phyloP scores from a whole-genome alignment of 2,888 invertebrate species.

The Urechis unicinctus region DNA sequence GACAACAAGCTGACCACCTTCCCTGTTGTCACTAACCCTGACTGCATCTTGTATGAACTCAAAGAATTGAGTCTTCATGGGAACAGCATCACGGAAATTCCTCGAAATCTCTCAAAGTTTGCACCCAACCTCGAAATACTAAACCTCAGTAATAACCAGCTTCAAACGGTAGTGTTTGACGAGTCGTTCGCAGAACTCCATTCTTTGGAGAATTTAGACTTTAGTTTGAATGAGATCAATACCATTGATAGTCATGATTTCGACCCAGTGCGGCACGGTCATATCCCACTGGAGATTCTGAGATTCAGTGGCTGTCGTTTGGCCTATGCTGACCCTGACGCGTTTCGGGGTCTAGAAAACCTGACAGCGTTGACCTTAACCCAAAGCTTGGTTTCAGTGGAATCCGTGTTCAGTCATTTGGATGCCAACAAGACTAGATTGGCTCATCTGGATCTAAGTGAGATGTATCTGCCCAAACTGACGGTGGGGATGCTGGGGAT shows the following conservation, averaged over 20 bases:
- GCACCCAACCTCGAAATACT: conserved; percentile 20
- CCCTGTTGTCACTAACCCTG: not conserved
- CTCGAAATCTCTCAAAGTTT: conserved; percentile 16
- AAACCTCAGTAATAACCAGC: conserved; percentile 18
- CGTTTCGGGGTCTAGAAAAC: conserved; percentile 14
- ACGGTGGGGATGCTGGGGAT: conserved; percentile 11
- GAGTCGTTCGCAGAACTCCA: conserved; percentile 9
- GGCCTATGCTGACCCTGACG: conserved; percentile 9
- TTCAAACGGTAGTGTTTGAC: conserved; percentile 16
- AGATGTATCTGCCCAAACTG: conserved; percentile 15
- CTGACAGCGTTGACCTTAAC: conserved; percentile 19
- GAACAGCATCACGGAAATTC: conserved; percentile 17
- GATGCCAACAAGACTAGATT: conserved; percentile 5
- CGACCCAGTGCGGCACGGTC: conserved; percentile 9
- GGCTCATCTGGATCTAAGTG: conserved; percentile 18
- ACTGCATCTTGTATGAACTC: conserved; percentile 11
- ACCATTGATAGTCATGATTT: conserved; percentile 11
- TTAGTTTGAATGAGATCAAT: conserved; percentile 18
- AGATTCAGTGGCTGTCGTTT: conserved; percentile 17
- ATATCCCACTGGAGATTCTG: conserved; percentile 15
- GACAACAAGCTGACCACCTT: conserved; percentile 15
- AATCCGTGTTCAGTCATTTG: too few relatives aligned
- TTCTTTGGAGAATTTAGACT: conserved; percentile 13
- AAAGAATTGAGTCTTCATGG: conserved; percentile 16
- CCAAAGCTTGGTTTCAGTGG: conserved; percentile 13